Percentiles rank a stretch among this genome's conserved stretches.
These are phyloP conservation scores for Drosophila arizonae DNA, from an alignment of 1,140 invertebrate species.

Conservation along the genomic window DNA sequence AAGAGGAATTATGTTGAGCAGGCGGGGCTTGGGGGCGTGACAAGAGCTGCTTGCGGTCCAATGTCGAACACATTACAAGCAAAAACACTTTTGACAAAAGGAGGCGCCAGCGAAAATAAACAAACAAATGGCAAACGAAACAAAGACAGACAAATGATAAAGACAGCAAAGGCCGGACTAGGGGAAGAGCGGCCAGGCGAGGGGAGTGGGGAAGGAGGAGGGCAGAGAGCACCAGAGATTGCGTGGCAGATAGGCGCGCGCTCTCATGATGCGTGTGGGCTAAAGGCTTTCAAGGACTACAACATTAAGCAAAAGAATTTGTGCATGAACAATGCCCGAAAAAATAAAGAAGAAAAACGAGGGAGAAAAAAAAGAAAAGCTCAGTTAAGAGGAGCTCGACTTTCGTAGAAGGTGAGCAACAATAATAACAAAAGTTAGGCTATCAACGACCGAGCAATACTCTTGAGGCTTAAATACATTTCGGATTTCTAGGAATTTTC, in stretches of 20 bases:
- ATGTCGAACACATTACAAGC: slow-evolving; percentile 78
- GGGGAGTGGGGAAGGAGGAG: slow-evolving; percentile 1
- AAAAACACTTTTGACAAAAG: slow-evolving; percentile 80
- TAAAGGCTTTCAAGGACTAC: slow-evolving; percentile 78
- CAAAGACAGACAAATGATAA: slow-evolving; percentile 48
- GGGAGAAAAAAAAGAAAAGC: background rate
- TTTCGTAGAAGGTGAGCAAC: slow-evolving; percentile 30
- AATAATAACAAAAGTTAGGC: slow-evolving; percentile 28
- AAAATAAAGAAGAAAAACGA: slow-evolving; percentile 1
- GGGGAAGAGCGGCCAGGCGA: background rate
- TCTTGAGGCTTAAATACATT: no score
- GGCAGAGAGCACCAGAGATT: slow-evolving; percentile 13
- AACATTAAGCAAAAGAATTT: slow-evolving; percentile 73
- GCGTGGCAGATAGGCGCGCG: slow-evolving; percentile 46
- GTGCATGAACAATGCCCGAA: slow-evolving; percentile 70
- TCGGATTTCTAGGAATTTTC: no score
- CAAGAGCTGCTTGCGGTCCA: slow-evolving; percentile 50
- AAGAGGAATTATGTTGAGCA: background rate
- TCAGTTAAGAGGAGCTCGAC: slow-evolving; percentile 18
- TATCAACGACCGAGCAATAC: slow-evolving; percentile 19
- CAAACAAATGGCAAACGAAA: slow-evolving; percentile 77
- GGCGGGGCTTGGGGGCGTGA: background rate
- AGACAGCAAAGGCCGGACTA: slow-evolving; percentile 1
- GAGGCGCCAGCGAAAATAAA: slow-evolving; percentile 77
- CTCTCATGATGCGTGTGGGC: slow-evolving; percentile 46